A percentile compares a stretch with the other conserved stretches of the same genome.
These are phyloP conservation scores for Prunella strophiata DNA, from an alignment of 2,797 vertebrate species.

Conservation along the genomic window DNA sequence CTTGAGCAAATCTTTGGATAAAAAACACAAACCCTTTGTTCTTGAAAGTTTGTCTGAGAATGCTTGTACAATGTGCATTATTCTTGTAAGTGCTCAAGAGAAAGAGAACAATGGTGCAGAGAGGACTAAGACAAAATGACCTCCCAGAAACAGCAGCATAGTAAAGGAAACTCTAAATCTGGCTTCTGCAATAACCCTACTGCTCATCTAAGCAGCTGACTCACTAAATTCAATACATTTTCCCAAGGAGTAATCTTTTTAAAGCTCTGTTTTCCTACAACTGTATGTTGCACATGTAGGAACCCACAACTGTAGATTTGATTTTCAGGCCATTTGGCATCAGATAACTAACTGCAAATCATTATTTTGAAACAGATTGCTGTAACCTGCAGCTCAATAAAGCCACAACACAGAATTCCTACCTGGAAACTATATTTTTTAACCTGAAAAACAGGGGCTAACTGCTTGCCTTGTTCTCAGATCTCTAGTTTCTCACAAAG, in stretches of 20 bases:
- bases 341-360: neutral
- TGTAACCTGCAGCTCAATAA: neutral
- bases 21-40: neutral
- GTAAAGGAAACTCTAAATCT: neutral
- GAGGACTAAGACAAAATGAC: neutral
- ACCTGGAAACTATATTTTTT: neutral
- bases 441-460: neutral
- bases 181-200: neutral
- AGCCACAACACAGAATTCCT: neutral
- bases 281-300: neutral
- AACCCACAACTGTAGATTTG: neutral
- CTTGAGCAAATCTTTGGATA: neutral
- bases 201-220: neutral
- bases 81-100: neutral
- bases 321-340: neutral
- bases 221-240: neutral
- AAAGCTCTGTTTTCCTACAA: neutral
- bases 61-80: fast-evolving
- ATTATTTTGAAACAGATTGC: neutral
- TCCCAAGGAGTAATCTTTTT: neutral
- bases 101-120: neutral
- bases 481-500: neutral
- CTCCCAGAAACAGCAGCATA: neutral
- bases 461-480: neutral
- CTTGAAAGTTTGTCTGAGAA: neutral